phyloP scores from a whole-genome alignment of 2,888 invertebrate genomes.

The Rhamnusium bicolor region DNA sequence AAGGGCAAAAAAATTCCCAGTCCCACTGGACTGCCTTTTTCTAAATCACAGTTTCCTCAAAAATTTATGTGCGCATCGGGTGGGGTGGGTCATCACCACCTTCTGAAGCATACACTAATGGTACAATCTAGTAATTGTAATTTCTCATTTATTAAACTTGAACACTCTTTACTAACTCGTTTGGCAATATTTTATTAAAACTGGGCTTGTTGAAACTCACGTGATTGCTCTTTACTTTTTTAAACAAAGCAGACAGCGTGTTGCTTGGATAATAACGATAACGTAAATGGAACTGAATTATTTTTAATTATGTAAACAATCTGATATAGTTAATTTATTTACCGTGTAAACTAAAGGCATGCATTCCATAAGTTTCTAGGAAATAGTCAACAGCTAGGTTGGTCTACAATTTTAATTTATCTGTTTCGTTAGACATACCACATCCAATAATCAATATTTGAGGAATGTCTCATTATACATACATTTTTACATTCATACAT shows the following conservation, averaged over 20 bases:
- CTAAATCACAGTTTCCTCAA: too few species aligned
- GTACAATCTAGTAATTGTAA: too few species aligned
- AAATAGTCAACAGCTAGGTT: background rate
- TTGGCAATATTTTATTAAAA: background rate
- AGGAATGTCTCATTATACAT: constrained; percentile 7
- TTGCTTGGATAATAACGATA: constrained; percentile 11
- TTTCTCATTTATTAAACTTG: too few species aligned
- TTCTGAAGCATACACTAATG: too few species aligned
- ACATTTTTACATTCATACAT: background rate
- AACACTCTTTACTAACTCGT: too few species aligned
- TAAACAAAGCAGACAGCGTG: background rate
- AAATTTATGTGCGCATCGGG: too few species aligned
- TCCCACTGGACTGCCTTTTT: too few species aligned
- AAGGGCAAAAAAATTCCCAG: too few species aligned
- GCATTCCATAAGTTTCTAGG: constrained; percentile 6
- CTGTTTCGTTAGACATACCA: background rate
- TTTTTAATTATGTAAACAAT: constrained; percentile 6
- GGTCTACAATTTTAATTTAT: constrained; percentile 3
- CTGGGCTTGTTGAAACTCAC: background rate
- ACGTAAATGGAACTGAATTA: constrained; percentile 8
- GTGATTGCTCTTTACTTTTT: background rate
- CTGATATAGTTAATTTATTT: constrained; percentile 17
- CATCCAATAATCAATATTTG: constrained; percentile 12
- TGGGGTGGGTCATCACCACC: too few species aligned
- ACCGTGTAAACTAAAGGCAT: constrained; percentile 1